phyloP scores from a whole-genome alignment of 2,888 invertebrate genomes.

The Heteromurus nitidus region DNA sequence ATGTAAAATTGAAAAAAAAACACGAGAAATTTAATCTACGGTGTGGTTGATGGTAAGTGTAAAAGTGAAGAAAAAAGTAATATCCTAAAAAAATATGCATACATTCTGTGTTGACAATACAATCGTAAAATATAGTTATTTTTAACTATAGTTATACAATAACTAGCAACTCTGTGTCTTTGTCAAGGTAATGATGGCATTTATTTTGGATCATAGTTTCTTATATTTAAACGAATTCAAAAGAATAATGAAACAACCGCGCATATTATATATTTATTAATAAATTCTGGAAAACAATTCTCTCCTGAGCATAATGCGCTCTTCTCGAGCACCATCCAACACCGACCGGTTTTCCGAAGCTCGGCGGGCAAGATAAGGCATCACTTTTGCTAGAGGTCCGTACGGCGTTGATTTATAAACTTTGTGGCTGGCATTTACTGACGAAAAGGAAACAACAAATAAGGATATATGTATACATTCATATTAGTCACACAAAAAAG shows the following conservation, averaged over 20 bases:
- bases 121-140: slow-evolving; percentile 37
- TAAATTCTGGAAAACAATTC: slow-evolving; percentile 70
- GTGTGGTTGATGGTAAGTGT: too few species aligned
- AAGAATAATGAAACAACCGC: too few species aligned
- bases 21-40: too few species aligned
- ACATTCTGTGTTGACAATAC: slow-evolving; percentile 64
- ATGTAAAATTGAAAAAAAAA: too few species aligned
- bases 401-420: slow-evolving; percentile 77
- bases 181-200: not conserved
- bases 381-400: slow-evolving; percentile 76
- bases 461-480: not conserved
- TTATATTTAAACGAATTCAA: not conserved
- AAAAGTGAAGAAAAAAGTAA: too few species aligned
- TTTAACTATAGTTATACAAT: not conserved
- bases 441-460: not conserved
- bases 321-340: slow-evolving; percentile 76
- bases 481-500: slow-evolving; percentile 38
- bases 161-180: not conserved
- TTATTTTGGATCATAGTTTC: not conserved
- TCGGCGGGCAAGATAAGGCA: slow-evolving; percentile 75
- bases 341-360: slow-evolving; percentile 77
- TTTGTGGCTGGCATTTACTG: slow-evolving; percentile 75
- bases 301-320: slow-evolving; percentile 74
- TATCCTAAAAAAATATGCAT: too few species aligned
- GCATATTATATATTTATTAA: not conserved